Conservation (phyloP, 2,797 vertebrate genomes). For the Acanthurus leucopareius region DNA sequence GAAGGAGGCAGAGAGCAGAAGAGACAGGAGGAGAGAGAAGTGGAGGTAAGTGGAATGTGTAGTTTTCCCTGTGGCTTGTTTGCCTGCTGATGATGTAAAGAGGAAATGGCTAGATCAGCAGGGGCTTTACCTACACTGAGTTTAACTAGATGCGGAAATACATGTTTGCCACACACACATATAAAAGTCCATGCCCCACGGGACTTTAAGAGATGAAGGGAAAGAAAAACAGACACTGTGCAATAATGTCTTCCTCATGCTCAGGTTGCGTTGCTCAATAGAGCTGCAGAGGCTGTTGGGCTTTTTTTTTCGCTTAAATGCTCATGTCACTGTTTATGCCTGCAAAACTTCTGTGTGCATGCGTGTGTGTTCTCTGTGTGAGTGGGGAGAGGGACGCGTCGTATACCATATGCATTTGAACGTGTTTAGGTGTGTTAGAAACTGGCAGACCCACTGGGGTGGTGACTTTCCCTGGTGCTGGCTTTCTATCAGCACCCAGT, state of each 20-base stretch:
- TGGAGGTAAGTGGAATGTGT: conserved; percentile 44
- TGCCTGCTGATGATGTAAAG: conserved; percentile 72
- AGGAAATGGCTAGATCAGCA: conserved; percentile 65
- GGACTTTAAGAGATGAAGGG: conserved; percentile 56
- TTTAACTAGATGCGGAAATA: conserved; percentile 67
- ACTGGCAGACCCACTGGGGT: conserved; percentile 40
- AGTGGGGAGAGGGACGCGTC: not conserved
- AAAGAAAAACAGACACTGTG: conserved; percentile 64
- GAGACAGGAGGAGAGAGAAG: conserved; percentile 24
- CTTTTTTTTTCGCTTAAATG: conserved; percentile 46
- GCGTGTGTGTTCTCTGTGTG: conserved; percentile 8
- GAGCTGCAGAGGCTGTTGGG: conserved; percentile 47
- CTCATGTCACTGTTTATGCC: conserved; percentile 46
- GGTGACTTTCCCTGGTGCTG: conserved; percentile 61
- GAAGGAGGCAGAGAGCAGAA: conserved; percentile 32
- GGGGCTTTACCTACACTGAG: conserved; percentile 44
- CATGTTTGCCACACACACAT: conserved; percentile 33
- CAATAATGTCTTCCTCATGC: conserved; percentile 61
- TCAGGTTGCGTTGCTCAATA: conserved; percentile 57
- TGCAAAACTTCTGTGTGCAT: conserved; percentile 37
- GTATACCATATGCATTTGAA: not conserved
- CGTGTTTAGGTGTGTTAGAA: conserved; percentile 38
- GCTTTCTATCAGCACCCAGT: conserved; percentile 66
- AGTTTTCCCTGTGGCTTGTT: conserved; percentile 70
- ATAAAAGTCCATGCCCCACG: conserved; percentile 25